Evolutionary conservation across 1,140 invertebrate species (phyloP).

Genomic region (Micrasema minimum): DNA sequence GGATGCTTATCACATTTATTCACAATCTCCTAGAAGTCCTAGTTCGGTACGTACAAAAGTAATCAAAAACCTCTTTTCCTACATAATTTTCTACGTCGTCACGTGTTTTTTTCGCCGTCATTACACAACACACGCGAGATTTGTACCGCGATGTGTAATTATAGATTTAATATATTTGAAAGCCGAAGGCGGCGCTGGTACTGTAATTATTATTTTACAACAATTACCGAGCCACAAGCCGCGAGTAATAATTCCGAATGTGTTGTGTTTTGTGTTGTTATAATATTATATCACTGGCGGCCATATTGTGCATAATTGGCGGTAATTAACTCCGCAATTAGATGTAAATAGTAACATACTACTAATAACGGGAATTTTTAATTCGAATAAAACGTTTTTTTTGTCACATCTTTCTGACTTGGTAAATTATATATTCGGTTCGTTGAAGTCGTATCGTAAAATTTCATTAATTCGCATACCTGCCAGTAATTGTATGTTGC

Average conservation of each 20-base stretch:
- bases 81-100: slow-evolving; percentile 2
- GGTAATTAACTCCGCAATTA: slow-evolving; percentile 16
- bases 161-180: slow-evolving; percentile 35
- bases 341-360: slow-evolving; percentile 20
- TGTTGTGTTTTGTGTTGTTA: not conserved
- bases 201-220: slow-evolving; percentile 29
- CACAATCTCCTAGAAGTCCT: slow-evolving; percentile 1
- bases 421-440: too few species aligned
- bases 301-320: slow-evolving; percentile 30
- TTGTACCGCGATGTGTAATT: slow-evolving; percentile 30
- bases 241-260: slow-evolving; percentile 33
- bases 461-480: too few species aligned
- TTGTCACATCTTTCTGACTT: too few species aligned
- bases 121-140: slow-evolving; percentile 28
- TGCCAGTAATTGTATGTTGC: too few species aligned
- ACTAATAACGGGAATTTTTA: slow-evolving; percentile 21
- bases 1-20: not conserved
- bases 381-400: too few species aligned
- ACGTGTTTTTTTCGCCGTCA: slow-evolving; percentile 6
- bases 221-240: slow-evolving; percentile 21
- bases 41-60: not conserved
- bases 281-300: not conserved
- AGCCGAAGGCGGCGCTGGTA: slow-evolving; percentile 21
- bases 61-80: not conserved
- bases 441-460: too few species aligned